Conservation (phyloP, 2,113 vertebrate species). For the Cyanistes caeruleus region DNA sequence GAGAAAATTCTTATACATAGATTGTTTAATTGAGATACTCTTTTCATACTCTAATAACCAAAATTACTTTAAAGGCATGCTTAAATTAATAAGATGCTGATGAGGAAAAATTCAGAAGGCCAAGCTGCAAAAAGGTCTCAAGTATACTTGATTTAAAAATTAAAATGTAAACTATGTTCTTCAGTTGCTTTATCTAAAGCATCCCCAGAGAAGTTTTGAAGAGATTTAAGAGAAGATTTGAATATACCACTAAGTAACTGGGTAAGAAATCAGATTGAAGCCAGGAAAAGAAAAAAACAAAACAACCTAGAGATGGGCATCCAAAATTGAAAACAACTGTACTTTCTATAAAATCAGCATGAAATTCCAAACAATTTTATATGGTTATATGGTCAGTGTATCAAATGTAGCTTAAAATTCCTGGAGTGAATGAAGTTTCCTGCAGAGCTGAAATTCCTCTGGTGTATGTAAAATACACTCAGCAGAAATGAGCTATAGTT, state of each 20-base stretch:
- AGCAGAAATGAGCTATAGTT: background rate
- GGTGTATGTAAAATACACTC: background rate
- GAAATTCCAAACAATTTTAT: slow-evolving; percentile 62
- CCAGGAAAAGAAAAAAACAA: background rate
- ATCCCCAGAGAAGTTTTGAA: background rate
- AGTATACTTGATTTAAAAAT: background rate
- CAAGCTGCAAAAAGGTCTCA: background rate
- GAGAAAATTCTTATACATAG: background rate
- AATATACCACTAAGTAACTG: slow-evolving; percentile 25
- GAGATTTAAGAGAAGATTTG: slow-evolving; percentile 17
- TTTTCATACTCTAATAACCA: background rate
- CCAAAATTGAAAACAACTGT: slow-evolving; percentile 54
- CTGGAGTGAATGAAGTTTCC: background rate
- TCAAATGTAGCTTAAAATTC: slow-evolving; percentile 49
- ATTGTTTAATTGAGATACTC: background rate
- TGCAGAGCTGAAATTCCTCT: background rate
- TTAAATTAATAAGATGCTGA: background rate
- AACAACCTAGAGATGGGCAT: background rate
- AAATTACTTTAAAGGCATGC: background rate
- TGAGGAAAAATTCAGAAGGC: background rate
- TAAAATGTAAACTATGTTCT: background rate
- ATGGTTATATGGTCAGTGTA: slow-evolving; percentile 48
- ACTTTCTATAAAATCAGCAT: slow-evolving; percentile 62
- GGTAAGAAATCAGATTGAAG: slow-evolving; percentile 45
- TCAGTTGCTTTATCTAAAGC: slow-evolving; percentile 12